phyloP scores from a whole-genome alignment of 2,888 invertebrate genomes.

The Orgyia antiqua region DNA sequence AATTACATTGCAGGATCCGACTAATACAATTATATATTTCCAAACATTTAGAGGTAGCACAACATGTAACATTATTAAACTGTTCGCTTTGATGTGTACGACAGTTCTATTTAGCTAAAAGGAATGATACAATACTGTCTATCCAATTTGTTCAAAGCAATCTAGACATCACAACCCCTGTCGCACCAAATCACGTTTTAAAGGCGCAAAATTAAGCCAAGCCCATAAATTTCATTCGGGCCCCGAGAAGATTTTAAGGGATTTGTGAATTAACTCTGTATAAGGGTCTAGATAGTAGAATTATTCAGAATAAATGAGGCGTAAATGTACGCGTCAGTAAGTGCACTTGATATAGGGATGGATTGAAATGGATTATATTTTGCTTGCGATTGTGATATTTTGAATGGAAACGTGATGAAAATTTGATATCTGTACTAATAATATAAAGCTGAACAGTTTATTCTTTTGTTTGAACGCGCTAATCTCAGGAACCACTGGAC shows the following conservation, averaged over 20 bases:
- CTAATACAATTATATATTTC: no score
- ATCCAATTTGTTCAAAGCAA: constrained; percentile 10
- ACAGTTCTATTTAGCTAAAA: neutral
- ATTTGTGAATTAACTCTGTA: constrained; percentile 38
- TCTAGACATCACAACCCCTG: constrained; percentile 12
- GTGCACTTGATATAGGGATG: constrained; percentile 20
- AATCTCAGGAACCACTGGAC: no score
- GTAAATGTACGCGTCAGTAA: constrained; percentile 34
- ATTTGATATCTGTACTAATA: no score
- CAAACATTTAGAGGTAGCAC: no score
- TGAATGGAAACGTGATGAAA: neutral
- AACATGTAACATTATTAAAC: no score
- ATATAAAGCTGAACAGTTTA: no score
- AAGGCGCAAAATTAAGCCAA: constrained; percentile 30
- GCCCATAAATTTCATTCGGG: constrained; percentile 47
- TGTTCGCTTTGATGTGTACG: neutral
- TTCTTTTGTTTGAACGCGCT: no score
- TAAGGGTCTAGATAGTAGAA: constrained; percentile 28
- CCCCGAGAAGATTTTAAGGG: constrained; percentile 39
- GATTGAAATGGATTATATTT: constrained; percentile 11
- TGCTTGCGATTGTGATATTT: constrained; percentile 3
- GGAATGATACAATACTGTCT: constrained; percentile 1
- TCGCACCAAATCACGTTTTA: constrained; percentile 35
- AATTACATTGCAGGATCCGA: no score
- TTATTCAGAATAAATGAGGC: constrained; percentile 42